Evolutionary conservation across 2,113 vertebrate genomes (phyloP).

Genomic region (Engraulis encrasicolus): DNA sequence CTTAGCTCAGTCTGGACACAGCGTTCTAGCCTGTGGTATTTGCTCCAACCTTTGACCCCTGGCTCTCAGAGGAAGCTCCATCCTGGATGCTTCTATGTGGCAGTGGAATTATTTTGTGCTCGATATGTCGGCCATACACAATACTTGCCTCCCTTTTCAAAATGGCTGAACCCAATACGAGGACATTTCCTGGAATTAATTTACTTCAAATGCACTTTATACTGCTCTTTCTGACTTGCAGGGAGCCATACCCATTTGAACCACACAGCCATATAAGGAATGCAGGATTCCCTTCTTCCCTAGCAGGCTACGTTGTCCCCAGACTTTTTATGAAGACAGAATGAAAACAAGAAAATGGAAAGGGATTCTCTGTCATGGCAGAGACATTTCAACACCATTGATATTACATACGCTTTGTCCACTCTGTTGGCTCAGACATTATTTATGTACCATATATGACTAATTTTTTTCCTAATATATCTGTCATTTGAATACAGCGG

Average conservation of each 20-base stretch:
- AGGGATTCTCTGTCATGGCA: neutral
- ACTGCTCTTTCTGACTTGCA: neutral
- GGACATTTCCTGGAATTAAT: neutral
- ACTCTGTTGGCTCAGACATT: neutral
- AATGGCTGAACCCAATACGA: neutral
- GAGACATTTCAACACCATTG: neutral
- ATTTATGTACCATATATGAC: constrained; percentile 6
- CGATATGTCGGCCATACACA: neutral
- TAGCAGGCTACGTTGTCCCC: neutral
- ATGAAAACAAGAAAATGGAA: neutral
- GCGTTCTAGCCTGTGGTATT: neutral
- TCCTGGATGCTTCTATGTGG: neutral
- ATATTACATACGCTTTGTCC: constrained; percentile 10
- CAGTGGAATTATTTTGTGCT: neutral
- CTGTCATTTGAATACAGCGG: constrained; percentile 11
- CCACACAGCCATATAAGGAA: constrained; percentile 4
- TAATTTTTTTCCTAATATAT: constrained; percentile 21
- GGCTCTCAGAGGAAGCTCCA: neutral
- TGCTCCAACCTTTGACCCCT: neutral
- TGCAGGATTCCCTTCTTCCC: neutral
- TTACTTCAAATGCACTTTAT: constrained; percentile 18
- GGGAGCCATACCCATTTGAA: neutral
- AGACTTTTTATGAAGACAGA: neutral
- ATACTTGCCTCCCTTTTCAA: constrained; percentile 16
- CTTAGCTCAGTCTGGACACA: neutral